Percentiles rank a stretch among this genome's conserved stretches.
These are phyloP conservation scores for Agonopterix subpropinquella DNA, from an alignment of 2,888 invertebrate genomes.

Conservation along the genomic window DNA sequence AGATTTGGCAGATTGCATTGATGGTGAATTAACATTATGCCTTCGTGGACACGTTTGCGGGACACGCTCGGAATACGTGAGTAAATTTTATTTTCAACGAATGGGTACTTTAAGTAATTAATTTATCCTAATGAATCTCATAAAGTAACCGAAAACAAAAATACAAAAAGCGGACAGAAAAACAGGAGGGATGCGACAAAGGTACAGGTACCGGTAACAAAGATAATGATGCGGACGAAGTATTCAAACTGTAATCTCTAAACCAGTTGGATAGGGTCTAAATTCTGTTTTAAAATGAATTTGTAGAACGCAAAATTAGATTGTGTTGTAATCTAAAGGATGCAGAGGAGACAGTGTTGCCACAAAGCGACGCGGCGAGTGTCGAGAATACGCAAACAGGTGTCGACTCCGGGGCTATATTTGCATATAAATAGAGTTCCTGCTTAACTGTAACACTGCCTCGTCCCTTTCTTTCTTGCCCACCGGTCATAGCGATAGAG, in stretches of 20 bases:
- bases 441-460: constrained; percentile 72
- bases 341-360: constrained; percentile 56
- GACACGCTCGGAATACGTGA: constrained; percentile 16
- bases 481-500: constrained; percentile 43
- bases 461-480: constrained; percentile 63
- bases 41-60: not conserved
- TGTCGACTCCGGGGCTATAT: constrained; percentile 74
- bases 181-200: constrained; percentile 26
- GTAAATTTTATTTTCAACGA: constrained; percentile 14
- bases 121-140: constrained; percentile 29
- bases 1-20: not conserved
- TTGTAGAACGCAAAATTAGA: constrained; percentile 22
- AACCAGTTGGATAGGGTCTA: constrained; percentile 21
- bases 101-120: constrained; percentile 20
- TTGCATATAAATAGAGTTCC: constrained; percentile 77
- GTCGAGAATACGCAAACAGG: constrained; percentile 75
- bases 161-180: constrained; percentile 28
- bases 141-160: constrained; percentile 24
- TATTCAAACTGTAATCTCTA: constrained; percentile 11
- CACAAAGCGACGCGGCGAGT: constrained; percentile 59
- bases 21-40: not conserved
- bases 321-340: constrained; percentile 54
- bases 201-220: constrained; percentile 14
- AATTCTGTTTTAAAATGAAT: constrained; percentile 17
- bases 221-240: constrained; percentile 7